These are phyloP conservation scores for Melieria omissa DNA, from an alignment of 2,888 invertebrate species.

Conservation along the genomic window DNA sequence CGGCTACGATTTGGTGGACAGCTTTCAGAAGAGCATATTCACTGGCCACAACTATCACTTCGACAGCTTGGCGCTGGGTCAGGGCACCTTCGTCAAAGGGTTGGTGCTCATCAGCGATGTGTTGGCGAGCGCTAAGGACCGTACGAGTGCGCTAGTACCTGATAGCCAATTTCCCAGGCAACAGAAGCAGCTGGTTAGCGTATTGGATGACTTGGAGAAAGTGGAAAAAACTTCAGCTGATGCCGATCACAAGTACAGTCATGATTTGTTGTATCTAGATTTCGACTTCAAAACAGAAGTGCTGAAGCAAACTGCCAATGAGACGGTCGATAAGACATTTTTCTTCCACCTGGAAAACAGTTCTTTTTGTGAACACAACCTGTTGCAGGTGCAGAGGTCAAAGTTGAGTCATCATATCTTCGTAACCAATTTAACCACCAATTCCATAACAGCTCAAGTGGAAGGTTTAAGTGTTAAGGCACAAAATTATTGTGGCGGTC, in stretches of 20 bases:
- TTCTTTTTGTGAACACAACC: constrained; percentile 46
- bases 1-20: constrained; percentile 52
- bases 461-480: constrained; percentile 48
- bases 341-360: constrained; percentile 39
- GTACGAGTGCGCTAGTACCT: background rate
- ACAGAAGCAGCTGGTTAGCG: constrained; percentile 4
- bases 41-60: constrained; percentile 54
- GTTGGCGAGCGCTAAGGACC: background rate
- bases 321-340: constrained; percentile 39
- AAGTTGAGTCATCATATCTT: constrained; percentile 43
- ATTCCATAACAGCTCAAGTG: constrained; percentile 35
- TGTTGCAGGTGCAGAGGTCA: constrained; percentile 47
- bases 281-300: constrained; percentile 44
- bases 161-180: background rate
- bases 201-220: background rate
- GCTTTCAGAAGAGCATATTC: constrained; percentile 54
- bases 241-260: background rate
- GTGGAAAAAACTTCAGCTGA: background rate
- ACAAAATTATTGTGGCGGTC: constrained; percentile 52
- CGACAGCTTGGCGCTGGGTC: constrained; percentile 53
- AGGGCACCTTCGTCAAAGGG: constrained; percentile 53
- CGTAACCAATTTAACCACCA: constrained; percentile 47
- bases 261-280: constrained; percentile 55
- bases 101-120: constrained; percentile 37
- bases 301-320: constrained; percentile 46